Evolutionary conservation across 1,140 invertebrate species (phyloP), one percentile per base, ranked within the genome.

Genomic region (Ericerus pela): DNA sequence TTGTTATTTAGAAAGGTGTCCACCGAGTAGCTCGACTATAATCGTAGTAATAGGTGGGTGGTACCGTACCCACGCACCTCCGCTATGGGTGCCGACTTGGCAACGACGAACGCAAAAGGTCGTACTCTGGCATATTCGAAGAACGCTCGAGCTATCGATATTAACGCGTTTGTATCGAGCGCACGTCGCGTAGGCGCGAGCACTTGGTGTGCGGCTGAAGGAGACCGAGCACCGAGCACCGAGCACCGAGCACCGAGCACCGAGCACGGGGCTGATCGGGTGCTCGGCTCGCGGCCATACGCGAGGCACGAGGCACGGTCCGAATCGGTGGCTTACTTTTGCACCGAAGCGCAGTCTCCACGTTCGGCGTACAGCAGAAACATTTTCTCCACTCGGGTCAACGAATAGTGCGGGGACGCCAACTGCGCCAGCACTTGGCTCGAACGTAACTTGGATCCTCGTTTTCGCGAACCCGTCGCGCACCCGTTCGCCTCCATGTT

Each of bases 351-450:
- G 63, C 83, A 79, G 71, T 93, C 88, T 63, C 89, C 88, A 63
- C 87, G 73, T 69, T 93, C 88, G n/a, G 84, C 86, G 60, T 81
- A 77, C 22, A 92, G 75, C 26, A 92, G 73, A 68, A 85, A 92
- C 53, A 79, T 79, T 66, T 92, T 91, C 68, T 92, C 88, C 55
- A 84, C 77, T 37, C 79, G 76, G 16, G 82, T 82, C 37, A 91
- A 76, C 12, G 79, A 69, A 62, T 79, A 76, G 58, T 61, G 62
- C 53, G 61, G 64, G 16, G 69, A 47, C 10, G 41, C 41, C 26
- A 47, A 47, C 16, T 47, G 41, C 8, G 41, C 22, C 8, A 47
- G 20, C 4, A 47, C 8, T 24, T 24, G 20, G 16, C 41, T 47
- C 20, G 41, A 47, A 24, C 41, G 10, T 3, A 47, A 22, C 14